Percentiles rank a stretch among this genome's conserved stretches.
Evolutionary conservation across 2,888 invertebrate genomes (phyloP).

Genomic region (Trissonchulus sp.): DNA sequence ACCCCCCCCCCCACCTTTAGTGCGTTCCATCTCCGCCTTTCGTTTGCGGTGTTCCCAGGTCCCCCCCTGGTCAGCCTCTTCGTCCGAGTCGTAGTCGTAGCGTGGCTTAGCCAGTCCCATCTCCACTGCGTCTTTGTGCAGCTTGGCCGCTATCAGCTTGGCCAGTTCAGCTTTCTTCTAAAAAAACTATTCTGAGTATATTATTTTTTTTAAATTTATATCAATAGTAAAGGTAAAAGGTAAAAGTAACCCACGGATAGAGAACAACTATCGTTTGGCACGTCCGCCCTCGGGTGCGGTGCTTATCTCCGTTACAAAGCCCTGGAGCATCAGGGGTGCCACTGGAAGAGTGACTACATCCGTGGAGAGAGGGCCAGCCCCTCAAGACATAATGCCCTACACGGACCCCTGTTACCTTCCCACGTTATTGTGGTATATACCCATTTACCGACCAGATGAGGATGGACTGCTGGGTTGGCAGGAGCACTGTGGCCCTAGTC

Average conservation of each 20-base stretch:
- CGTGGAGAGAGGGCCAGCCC: too few relatives aligned
- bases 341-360: too few relatives aligned
- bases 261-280: too few relatives aligned
- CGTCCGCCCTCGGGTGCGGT: not conserved
- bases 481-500: too few relatives aligned
- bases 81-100: constrained; percentile 76
- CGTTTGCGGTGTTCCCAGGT: constrained; percentile 88
- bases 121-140: not conserved
- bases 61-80: constrained; percentile 74
- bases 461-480: not conserved
- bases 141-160: not conserved
- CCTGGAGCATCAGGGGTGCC: too few relatives aligned
- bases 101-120: not conserved
- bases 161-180: not conserved
- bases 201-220: too few relatives aligned
- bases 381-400: too few relatives aligned
- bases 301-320: not conserved
- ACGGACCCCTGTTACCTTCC: not conserved
- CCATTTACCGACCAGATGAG: not conserved
- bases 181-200: not conserved
- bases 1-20: constrained; percentile 57
- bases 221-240: not conserved
- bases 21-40: constrained; percentile 67
- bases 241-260: not conserved
- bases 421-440: not conserved